A percentile compares a stretch with the other conserved stretches of the same genome.
Evolutionary conservation across 2,797 vertebrate genomes (phyloP).

Genomic region (Darevskia mixta): DNA sequence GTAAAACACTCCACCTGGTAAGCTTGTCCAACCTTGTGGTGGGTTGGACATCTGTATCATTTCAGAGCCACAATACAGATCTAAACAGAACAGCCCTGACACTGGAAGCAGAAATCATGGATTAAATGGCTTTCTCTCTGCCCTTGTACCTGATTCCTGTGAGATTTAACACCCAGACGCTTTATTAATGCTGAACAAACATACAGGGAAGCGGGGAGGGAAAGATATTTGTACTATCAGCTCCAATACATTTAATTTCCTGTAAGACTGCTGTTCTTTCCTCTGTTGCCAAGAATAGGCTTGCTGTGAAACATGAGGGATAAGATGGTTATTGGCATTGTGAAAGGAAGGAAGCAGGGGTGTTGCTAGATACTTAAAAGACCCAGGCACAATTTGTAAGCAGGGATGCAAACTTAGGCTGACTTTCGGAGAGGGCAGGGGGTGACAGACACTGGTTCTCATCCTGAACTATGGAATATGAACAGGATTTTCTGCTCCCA

Average conservation of each 20-base stretch:
- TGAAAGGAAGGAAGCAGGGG: too few species aligned
- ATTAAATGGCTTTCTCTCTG: not conserved
- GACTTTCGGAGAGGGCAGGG: too few species aligned
- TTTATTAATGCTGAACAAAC: slow-evolving; percentile 19
- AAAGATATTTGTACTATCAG: slow-evolving; percentile 1
- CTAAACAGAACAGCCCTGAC: not conserved
- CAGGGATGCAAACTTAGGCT: too few species aligned
- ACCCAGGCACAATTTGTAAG: too few species aligned
- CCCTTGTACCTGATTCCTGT: not conserved
- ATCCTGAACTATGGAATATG: too few species aligned
- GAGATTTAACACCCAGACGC: not conserved
- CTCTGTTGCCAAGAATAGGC: not conserved
- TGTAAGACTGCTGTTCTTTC: not conserved
- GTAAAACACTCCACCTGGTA: not conserved
- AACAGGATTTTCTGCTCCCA: too few species aligned
- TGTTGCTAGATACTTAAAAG: too few species aligned
- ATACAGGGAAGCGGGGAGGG: not conserved
- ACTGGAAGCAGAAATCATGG: not conserved
- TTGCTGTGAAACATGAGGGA: not conserved
- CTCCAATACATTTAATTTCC: slow-evolving; percentile 29
- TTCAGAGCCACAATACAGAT: not conserved
- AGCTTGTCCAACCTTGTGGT: not conserved
- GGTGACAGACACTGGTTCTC: too few species aligned
- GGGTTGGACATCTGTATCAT: not conserved
- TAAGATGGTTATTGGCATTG: not conserved